A percentile compares a stretch with the other conserved stretches of the same genome.
These are phyloP conservation scores for Brevimyrus niger DNA, from an alignment of 2,113 vertebrate species.

Conservation along the genomic window DNA sequence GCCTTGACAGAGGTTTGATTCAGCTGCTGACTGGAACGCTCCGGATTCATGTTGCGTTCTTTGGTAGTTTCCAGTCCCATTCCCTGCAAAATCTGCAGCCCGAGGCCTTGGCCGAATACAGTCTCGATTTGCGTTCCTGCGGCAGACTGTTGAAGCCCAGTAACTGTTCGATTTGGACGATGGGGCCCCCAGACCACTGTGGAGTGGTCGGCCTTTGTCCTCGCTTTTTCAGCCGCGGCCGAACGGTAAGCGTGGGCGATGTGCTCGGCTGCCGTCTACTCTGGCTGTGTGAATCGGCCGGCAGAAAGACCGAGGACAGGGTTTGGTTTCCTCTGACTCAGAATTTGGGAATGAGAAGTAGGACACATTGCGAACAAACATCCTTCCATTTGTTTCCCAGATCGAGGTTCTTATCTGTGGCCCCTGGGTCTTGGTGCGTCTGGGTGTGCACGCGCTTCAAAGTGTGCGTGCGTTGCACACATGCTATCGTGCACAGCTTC, in stretches of 20 bases:
- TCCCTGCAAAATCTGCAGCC: background rate
- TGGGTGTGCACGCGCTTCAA: background rate
- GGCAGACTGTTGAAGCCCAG: background rate
- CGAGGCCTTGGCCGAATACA: background rate
- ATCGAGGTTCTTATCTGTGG: background rate
- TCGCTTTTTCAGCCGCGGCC: background rate
- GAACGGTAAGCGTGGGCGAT: background rate
- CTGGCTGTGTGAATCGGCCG: background rate
- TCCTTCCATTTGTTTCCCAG: background rate
- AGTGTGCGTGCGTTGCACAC: background rate
- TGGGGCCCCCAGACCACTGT: background rate
- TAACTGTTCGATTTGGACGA: background rate
- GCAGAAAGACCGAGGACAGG: background rate
- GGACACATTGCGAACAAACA: background rate
- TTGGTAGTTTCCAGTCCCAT: background rate
- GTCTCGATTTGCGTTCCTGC: background rate
- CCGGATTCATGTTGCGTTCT: background rate
- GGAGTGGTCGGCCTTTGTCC: background rate
- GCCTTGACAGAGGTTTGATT: background rate
- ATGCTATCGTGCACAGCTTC: background rate
- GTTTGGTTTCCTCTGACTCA: background rate
- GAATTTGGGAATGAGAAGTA: background rate
- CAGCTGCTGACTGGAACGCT: background rate
- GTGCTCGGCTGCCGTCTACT: background rate
- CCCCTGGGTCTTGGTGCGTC: background rate